These are phyloP conservation scores for Acanthopagrus latus DNA, from an alignment of 2,797 vertebrate genomes.

Conservation along the genomic window DNA sequence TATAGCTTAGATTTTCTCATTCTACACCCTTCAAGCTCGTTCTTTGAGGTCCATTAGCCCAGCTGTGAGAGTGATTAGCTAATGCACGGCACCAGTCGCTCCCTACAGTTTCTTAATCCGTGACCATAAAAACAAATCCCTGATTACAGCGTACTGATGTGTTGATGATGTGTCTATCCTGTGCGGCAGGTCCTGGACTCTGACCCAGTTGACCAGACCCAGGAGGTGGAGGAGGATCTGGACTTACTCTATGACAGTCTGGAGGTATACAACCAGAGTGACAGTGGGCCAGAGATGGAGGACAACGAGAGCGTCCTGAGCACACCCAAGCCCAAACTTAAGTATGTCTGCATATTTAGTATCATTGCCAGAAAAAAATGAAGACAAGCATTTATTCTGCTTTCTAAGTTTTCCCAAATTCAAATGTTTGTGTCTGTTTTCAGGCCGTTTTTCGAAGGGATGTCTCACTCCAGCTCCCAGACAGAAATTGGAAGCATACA, in stretches of 20 bases:
- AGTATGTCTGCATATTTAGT: constrained; percentile 64
- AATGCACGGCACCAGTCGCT: constrained; percentile 44
- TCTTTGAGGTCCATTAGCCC: constrained; percentile 51
- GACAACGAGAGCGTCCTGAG: constrained; percentile 88
- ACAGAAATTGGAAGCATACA: constrained; percentile 87
- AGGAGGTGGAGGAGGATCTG: constrained; percentile 89
- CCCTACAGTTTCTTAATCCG: constrained; percentile 46
- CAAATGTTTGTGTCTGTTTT: constrained; percentile 44
- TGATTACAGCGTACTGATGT: constrained; percentile 39
- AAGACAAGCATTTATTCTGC: not conserved
- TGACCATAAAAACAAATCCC: constrained; percentile 34
- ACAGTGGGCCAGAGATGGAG: constrained; percentile 89
- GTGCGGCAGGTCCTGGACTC: constrained; percentile 85
- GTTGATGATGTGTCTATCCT: constrained; percentile 39
- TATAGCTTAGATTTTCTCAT: constrained; percentile 45
- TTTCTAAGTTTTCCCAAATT: constrained; percentile 13
- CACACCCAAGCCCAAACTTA: constrained; percentile 89
- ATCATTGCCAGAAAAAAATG: no score
- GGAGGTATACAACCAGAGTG: constrained; percentile 88
- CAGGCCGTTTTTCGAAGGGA: constrained; percentile 89
- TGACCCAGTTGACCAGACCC: constrained; percentile 87
- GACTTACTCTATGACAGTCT: constrained; percentile 88
- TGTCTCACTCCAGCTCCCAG: constrained; percentile 89
- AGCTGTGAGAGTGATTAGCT: constrained; percentile 55
- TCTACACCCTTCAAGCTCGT: constrained; percentile 42